Evolutionary conservation across 2,113 vertebrate species (phyloP).

Genomic region (Butorides virescens): DNA sequence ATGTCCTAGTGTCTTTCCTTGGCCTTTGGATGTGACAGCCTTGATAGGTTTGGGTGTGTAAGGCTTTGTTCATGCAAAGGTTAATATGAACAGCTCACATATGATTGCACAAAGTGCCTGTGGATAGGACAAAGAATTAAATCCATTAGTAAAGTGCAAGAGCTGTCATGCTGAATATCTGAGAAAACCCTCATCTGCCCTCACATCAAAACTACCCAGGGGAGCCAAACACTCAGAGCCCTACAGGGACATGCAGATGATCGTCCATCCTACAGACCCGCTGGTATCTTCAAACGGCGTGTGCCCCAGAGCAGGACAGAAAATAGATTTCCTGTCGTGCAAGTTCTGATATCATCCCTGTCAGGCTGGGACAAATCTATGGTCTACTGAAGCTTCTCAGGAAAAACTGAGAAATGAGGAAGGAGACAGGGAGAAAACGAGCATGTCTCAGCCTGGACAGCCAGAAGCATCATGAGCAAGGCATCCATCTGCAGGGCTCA

Average conservation of each 20-base stretch:
- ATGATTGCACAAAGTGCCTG: neutral
- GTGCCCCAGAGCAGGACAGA: neutral
- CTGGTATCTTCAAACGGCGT: neutral
- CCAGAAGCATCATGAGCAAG: neutral
- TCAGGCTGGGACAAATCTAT: neutral
- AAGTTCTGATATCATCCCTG: neutral
- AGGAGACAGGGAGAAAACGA: neutral
- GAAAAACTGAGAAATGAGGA: neutral
- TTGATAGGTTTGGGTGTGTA: neutral
- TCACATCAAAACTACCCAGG: neutral
- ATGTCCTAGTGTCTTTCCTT: neutral
- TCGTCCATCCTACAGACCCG: neutral
- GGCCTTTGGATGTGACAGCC: neutral
- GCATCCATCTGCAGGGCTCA: neutral
- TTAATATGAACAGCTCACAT: constrained; percentile 18
- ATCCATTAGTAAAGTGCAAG: constrained; percentile 37
- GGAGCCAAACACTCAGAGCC: neutral
- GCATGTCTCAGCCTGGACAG: rapidly evolving
- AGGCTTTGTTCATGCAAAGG: constrained; percentile 22
- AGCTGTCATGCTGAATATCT: neutral
- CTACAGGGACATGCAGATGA: neutral
- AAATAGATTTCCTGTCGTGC: neutral
- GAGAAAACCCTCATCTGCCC: neutral
- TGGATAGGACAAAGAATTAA: constrained; percentile 3
- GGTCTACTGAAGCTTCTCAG: neutral